Conservation (phyloP, 2,888 invertebrate genomes). For the Parapristionchus giblindavisi region DNA sequence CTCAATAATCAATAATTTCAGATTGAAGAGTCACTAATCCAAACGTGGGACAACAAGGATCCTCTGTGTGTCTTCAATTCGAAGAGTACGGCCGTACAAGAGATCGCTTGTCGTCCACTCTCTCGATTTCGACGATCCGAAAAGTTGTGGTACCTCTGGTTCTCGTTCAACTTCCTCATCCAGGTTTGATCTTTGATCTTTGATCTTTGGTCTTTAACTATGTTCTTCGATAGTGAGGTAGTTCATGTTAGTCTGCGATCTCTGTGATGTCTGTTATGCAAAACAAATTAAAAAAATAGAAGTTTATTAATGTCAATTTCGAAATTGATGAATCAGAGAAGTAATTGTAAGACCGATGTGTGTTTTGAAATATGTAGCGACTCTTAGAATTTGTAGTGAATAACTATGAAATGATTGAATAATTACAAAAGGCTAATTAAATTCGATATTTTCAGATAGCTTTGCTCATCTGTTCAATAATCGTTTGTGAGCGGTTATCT, state of each 20-base stretch:
- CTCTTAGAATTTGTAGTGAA: too few relatives aligned
- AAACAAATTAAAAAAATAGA: too few relatives aligned
- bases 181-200: not conserved
- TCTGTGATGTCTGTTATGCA: too few relatives aligned
- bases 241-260: too few relatives aligned
- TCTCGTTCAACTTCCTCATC: constrained; percentile 34
- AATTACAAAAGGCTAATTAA: too few relatives aligned
- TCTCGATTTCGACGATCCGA: constrained; percentile 34
- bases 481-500: constrained; percentile 37
- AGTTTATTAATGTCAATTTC: too few relatives aligned
- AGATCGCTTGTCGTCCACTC: not conserved
- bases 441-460: constrained; percentile 26
- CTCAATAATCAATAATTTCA: constrained; percentile 5
- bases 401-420: too few relatives aligned
- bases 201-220: too few relatives aligned
- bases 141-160: constrained; percentile 27
- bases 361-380: too few relatives aligned
- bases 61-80: constrained; percentile 19
- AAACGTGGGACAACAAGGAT: constrained; percentile 35
- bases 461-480: constrained; percentile 29
- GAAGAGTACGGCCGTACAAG: not conserved
- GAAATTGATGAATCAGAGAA: too few relatives aligned
- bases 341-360: too few relatives aligned
- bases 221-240: too few relatives aligned
- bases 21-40: constrained; percentile 20